Conservation (phyloP, 2,113 vertebrate species). For the Haemorhous mexicanus region DNA sequence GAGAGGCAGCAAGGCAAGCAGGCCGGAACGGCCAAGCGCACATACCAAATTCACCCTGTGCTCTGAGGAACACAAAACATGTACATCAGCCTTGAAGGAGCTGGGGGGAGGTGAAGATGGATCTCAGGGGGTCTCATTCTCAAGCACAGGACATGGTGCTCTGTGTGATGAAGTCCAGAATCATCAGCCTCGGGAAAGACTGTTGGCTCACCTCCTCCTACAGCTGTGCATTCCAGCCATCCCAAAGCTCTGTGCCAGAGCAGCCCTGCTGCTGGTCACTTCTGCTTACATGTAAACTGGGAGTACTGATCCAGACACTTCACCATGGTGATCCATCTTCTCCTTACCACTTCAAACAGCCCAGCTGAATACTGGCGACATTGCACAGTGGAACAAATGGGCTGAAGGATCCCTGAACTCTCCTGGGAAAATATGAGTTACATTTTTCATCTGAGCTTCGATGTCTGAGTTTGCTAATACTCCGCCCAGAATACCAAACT, state of each 20-base stretch:
- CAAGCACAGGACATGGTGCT: fast-evolving
- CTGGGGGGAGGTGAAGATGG: fast-evolving
- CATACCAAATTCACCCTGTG: background rate
- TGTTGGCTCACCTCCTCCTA: background rate
- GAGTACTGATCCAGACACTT: background rate
- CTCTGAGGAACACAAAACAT: background rate
- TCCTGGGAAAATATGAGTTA: background rate
- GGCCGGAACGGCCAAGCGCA: background rate
- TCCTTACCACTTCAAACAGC: background rate
- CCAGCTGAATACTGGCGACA: background rate
- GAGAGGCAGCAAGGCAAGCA: background rate
- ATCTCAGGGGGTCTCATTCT: background rate
- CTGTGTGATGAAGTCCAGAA: background rate
- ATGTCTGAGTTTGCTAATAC: background rate
- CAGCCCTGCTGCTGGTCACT: background rate
- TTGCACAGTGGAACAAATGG: fast-evolving
- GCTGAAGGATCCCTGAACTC: background rate
- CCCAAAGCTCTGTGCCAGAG: background rate
- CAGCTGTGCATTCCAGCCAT: background rate
- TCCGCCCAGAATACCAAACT: background rate
- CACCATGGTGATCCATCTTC: background rate
- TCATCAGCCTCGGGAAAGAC: fast-evolving
- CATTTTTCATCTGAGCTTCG: background rate
- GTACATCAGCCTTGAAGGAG: background rate
- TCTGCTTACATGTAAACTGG: fast-evolving